These are phyloP conservation scores for Hetaerina titia DNA, from an alignment of 2,888 invertebrate genomes.

Conservation along the genomic window DNA sequence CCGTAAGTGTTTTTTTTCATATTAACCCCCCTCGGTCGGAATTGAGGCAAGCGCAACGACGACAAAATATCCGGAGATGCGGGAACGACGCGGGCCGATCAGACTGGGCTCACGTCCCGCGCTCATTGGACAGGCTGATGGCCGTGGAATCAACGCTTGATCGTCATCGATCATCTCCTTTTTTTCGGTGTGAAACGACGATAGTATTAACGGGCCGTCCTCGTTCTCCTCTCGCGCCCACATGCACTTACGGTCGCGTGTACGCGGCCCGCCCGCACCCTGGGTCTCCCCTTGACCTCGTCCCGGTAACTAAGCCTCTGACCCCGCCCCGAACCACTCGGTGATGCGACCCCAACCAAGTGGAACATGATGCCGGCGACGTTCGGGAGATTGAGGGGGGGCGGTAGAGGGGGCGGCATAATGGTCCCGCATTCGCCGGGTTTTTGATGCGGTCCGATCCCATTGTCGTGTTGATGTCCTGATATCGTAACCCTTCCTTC, in stretches of 20 bases:
- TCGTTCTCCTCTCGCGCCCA: background rate
- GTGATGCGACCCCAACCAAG: background rate
- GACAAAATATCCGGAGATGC: background rate
- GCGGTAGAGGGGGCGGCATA: background rate
- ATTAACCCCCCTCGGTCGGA: background rate
- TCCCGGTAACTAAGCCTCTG: background rate
- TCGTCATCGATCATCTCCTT: background rate
- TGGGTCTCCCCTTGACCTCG: background rate
- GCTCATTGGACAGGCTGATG: background rate
- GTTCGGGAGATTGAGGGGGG: background rate
- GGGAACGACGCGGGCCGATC: background rate
- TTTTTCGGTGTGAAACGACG: background rate
- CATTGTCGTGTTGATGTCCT: background rate
- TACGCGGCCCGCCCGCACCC: background rate
- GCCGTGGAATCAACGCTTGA: background rate
- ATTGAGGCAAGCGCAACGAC: background rate
- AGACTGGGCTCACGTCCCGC: background rate
- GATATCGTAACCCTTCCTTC: background rate
- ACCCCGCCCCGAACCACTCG: background rate
- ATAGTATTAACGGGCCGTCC: background rate
- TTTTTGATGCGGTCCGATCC: background rate
- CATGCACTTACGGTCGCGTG: background rate
- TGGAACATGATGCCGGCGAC: constrained; percentile 17
- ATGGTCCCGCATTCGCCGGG: background rate
- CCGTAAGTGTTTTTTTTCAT: background rate